Evolutionary conservation across 2,797 vertebrate species (phyloP).

Genomic region (Threskiornis aethiopicus): DNA sequence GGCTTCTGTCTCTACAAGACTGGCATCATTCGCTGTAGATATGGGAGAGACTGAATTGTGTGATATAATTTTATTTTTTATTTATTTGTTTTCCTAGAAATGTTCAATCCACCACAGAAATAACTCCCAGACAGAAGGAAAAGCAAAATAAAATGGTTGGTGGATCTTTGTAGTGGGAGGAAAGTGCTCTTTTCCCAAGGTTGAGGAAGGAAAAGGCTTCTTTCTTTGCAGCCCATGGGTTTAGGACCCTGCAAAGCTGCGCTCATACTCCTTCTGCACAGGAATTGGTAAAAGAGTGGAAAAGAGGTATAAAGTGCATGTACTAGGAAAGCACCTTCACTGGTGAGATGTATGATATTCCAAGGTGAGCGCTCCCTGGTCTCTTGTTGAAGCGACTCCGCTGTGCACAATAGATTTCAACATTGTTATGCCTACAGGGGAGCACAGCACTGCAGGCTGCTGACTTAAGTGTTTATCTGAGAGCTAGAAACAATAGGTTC

Average conservation of each 20-base stretch:
- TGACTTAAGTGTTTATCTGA: background rate
- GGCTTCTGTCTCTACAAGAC: background rate
- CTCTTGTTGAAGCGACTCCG: background rate
- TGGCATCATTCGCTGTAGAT: background rate
- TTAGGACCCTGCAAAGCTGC: background rate
- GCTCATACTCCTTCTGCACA: background rate
- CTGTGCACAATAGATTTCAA: background rate
- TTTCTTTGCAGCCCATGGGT: background rate
- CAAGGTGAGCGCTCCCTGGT: background rate
- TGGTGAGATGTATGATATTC: background rate
- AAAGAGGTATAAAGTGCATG: background rate
- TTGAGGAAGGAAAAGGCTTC: background rate
- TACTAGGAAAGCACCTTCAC: background rate
- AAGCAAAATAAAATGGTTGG: background rate
- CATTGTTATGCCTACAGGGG: background rate
- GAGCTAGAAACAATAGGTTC: background rate
- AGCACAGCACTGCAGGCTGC: background rate
- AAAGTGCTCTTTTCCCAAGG: background rate
- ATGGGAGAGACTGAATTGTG: background rate
- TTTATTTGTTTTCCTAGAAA: background rate
- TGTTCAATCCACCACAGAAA: background rate
- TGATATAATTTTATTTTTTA: background rate
- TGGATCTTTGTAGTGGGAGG: background rate
- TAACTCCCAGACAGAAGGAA: background rate
- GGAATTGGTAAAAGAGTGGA: background rate